phyloP scores from a whole-genome alignment of 2,113 vertebrate genomes.

The Nicator chloris region DNA sequence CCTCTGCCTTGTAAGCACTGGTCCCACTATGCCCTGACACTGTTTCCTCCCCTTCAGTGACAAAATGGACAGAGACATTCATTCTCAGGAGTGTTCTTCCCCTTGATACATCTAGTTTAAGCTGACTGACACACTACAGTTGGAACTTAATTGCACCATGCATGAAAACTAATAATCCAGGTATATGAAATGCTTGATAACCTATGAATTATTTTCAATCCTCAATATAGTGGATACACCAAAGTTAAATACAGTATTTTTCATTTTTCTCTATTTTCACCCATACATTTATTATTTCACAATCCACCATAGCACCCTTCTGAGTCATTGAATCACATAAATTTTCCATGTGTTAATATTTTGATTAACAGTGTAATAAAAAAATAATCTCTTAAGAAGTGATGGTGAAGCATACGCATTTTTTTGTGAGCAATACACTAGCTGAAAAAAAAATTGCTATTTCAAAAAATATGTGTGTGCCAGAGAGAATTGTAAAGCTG shows the following conservation, averaged over 20 bases:
- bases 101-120: background rate
- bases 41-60: background rate
- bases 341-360: constrained; percentile 39
- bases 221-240: background rate
- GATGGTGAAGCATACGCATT: background rate
- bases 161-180: background rate
- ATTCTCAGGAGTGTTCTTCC: background rate
- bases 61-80: background rate
- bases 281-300: background rate
- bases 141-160: background rate
- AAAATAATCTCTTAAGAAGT: constrained; percentile 5
- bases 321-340: background rate
- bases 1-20: background rate
- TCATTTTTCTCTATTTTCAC: background rate
- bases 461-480: background rate
- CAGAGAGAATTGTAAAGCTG: constrained; percentile 3
- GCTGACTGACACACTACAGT: background rate
- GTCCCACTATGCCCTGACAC: background rate
- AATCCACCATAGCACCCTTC: background rate
- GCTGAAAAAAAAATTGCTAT: constrained; percentile 4
- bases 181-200: background rate
- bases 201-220: background rate
- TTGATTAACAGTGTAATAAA: constrained; percentile 39
- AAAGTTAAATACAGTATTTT: constrained; percentile 5
- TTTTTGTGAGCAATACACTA: background rate